phyloP scores from a whole-genome alignment of 1,140 invertebrate species.

The Cheumatopsyche charites region DNA sequence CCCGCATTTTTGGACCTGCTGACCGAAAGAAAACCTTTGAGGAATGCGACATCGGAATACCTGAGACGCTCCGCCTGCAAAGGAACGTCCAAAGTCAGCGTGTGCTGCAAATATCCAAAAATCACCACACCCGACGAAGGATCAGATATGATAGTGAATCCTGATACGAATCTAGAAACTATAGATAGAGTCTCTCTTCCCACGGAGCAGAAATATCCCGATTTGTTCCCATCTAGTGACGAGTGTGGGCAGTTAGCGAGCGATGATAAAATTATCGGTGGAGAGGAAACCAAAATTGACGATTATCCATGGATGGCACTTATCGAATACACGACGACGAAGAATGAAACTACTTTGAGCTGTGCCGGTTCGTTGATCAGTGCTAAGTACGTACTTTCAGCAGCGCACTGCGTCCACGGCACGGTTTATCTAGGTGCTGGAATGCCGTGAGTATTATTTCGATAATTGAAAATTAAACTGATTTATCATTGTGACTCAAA shows the following conservation, averaged over 20 bases:
- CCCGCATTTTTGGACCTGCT: constrained; percentile 50
- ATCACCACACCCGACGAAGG: neutral
- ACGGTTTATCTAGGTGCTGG: constrained; percentile 40
- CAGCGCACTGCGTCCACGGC: constrained; percentile 54
- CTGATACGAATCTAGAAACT: neutral
- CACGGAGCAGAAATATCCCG: neutral
- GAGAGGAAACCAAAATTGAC: constrained; percentile 54
- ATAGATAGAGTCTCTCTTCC: neutral
- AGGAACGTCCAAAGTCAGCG: constrained; percentile 26
- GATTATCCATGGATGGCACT: constrained; percentile 77
- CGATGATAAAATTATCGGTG: constrained; percentile 55
- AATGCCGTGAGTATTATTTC: constrained; percentile 49
- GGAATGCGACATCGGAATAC: neutral
- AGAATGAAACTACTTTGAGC: constrained; percentile 23
- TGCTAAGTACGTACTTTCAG: constrained; percentile 53
- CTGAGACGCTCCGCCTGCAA: constrained; percentile 26
- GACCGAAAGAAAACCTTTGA: constrained; percentile 13
- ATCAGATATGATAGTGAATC: neutral
- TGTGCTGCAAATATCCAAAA: constrained; percentile 30
- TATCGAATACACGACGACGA: constrained; percentile 64
- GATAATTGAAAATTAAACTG: neutral
- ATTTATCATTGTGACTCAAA: neutral
- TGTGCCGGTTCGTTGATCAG: constrained; percentile 56
- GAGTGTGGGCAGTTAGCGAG: constrained; percentile 52
- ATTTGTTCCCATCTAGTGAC: constrained; percentile 51